These are phyloP conservation scores for Erynnis tages DNA, from an alignment of 2,888 invertebrate genomes.

Conservation along the genomic window DNA sequence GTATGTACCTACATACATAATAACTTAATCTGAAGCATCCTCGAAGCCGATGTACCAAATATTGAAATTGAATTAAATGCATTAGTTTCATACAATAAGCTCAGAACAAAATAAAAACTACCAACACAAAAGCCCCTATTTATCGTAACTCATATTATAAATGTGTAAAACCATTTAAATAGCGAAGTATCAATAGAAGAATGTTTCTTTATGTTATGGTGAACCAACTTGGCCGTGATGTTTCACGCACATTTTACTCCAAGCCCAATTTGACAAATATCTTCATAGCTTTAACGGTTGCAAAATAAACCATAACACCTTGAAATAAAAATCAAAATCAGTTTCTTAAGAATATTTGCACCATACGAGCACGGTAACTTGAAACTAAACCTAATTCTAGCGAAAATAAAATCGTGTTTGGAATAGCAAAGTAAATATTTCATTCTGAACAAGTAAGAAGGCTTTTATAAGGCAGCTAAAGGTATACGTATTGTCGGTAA, in stretches of 20 bases:
- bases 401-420: constrained; percentile 14
- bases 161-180: constrained; percentile 82
- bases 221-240: constrained; percentile 79
- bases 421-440: constrained; percentile 23
- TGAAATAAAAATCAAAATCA: constrained; percentile 25
- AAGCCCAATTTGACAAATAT: constrained; percentile 50
- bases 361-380: not conserved
- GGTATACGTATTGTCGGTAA: constrained; percentile 78
- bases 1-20: not conserved
- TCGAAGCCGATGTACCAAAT: constrained; percentile 59
- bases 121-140: constrained; percentile 66
- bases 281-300: constrained; percentile 2
- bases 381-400: not conserved
- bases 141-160: constrained; percentile 78
- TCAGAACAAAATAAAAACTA: constrained; percentile 67
- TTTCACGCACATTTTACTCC: constrained; percentile 77
- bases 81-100: constrained; percentile 77
- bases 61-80: constrained; percentile 74
- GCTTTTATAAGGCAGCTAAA: constrained; percentile 78
- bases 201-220: constrained; percentile 76
- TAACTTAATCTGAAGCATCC: constrained; percentile 42
- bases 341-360: not conserved
- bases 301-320: constrained; percentile 38
- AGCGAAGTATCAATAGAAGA: constrained; percentile 75
- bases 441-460: constrained; percentile 44